Conservation (phyloP, 1,140 invertebrate genomes). For the Drusus annulatus region DNA sequence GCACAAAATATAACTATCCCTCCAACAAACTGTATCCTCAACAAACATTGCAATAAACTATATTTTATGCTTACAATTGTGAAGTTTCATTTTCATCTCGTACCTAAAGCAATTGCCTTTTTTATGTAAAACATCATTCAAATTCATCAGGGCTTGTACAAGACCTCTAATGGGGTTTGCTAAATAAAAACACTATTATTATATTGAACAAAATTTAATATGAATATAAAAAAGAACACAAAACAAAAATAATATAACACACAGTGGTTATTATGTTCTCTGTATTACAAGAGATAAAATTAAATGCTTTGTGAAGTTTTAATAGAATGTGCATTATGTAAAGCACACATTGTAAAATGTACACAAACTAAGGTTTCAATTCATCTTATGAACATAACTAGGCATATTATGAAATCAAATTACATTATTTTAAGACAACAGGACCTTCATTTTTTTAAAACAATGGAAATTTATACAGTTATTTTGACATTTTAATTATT, state of each 20-base stretch:
- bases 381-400: too few species aligned
- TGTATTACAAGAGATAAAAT: background rate
- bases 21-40: background rate
- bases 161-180: background rate
- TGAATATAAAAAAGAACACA: constrained; percentile 30
- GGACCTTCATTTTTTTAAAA: background rate
- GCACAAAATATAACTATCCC: background rate
- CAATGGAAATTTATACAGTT: background rate
- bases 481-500: too few species aligned
- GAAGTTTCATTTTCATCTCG: background rate
- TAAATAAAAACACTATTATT: background rate
- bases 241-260: background rate
- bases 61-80: constrained; percentile 11
- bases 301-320: too few species aligned
- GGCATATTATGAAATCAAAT: too few species aligned
- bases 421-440: too few species aligned
- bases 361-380: too few species aligned
- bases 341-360: too few species aligned
- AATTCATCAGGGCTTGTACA: too few species aligned
- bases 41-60: background rate
- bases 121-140: too few species aligned
- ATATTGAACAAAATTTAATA: constrained; percentile 57
- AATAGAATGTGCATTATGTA: too few species aligned
- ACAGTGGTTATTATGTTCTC: background rate
- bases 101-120: too few species aligned